Conservation (phyloP, 2,797 vertebrate species). For the Argya squamiceps region DNA sequence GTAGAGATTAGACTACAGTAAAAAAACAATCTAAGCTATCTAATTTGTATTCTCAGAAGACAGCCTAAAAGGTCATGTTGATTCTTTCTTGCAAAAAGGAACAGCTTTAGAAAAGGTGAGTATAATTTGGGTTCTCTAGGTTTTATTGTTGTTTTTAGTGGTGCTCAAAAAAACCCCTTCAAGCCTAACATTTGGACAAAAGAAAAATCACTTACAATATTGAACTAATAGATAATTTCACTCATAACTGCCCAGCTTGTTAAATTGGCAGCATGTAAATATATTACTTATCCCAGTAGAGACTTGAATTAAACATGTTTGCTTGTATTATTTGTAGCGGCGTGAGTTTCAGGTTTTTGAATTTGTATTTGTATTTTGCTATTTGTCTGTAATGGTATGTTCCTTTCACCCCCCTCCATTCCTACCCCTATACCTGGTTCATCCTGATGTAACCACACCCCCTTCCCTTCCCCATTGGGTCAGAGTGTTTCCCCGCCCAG, state of each 20-base stretch:
- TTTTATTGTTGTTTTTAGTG: not conserved
- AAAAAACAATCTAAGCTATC: not conserved
- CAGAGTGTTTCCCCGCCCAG: too few species aligned
- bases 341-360: too few species aligned
- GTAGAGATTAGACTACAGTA: not conserved
- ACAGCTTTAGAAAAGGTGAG: not conserved
- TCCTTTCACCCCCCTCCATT: too few species aligned
- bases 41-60: constrained; percentile 1
- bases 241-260: not conserved
- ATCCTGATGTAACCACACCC: too few species aligned
- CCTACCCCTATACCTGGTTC: too few species aligned
- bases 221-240: not conserved
- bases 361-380: too few species aligned
- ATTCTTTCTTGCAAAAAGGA: not conserved
- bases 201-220: not conserved
- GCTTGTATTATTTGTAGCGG: too few species aligned
- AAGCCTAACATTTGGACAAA: not conserved
- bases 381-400: too few species aligned
- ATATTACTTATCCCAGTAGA: not conserved
- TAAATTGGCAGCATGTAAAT: not conserved
- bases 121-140: not conserved
- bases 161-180: not conserved
- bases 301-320: not conserved
- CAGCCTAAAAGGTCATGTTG: not conserved
- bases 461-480: too few species aligned